phyloP scores from a whole-genome alignment of 2,888 invertebrate species.

The Chaetogeoica ovagalla region DNA sequence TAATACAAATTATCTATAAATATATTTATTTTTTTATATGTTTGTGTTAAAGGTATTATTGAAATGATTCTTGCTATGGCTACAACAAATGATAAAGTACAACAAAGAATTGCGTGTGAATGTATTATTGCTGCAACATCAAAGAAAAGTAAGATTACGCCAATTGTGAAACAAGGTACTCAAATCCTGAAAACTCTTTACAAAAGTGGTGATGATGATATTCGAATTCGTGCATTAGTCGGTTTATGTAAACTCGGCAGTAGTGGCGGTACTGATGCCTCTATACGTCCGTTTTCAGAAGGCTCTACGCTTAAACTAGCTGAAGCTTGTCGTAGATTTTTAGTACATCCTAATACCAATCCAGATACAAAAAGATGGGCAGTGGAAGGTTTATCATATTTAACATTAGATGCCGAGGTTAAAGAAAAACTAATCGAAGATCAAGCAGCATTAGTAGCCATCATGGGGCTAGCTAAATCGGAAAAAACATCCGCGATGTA shows the following conservation, averaged over 20 bases:
- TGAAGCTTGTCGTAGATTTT: slow-evolving; percentile 88
- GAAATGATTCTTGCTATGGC: slow-evolving; percentile 98
- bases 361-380: slow-evolving; percentile 93
- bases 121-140: slow-evolving; percentile 95
- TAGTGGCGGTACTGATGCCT: slow-evolving; percentile 92
- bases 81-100: slow-evolving; percentile 82
- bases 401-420: slow-evolving; percentile 96
- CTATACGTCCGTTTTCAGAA: slow-evolving; percentile 92
- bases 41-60: slow-evolving; percentile 64
- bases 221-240: slow-evolving; percentile 84
- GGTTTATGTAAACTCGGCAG: slow-evolving; percentile 95
- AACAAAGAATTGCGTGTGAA: slow-evolving; percentile 94
- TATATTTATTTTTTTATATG: background rate
- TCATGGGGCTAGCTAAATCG: slow-evolving; percentile 83
- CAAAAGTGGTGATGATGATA: slow-evolving; percentile 83
- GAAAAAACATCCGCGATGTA: slow-evolving; percentile 87
- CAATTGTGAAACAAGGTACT: slow-evolving; percentile 85
- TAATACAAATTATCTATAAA: background rate
- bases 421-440: slow-evolving; percentile 95
- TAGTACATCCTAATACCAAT: slow-evolving; percentile 85
- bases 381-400: slow-evolving; percentile 92
- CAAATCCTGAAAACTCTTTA: slow-evolving; percentile 93
- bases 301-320: slow-evolving; percentile 90
- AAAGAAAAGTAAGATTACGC: slow-evolving; percentile 93
- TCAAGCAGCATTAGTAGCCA: slow-evolving; percentile 75